These are phyloP conservation scores for Oreohelix idahoensis DNA, from an alignment of 1,140 invertebrate genomes.

Conservation along the genomic window DNA sequence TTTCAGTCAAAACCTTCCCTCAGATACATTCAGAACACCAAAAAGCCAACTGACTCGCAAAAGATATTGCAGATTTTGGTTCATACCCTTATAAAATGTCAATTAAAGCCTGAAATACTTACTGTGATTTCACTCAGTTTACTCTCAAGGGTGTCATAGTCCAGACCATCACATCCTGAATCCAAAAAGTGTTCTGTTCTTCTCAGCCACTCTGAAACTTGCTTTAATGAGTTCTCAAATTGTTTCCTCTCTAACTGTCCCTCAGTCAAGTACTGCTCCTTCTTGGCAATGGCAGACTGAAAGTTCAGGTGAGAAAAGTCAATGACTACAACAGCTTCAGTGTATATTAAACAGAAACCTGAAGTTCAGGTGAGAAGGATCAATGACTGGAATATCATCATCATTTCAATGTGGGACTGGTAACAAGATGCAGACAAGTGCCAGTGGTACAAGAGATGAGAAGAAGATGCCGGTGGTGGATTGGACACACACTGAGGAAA, in stretches of 20 bases:
- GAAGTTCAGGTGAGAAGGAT: too few relatives aligned
- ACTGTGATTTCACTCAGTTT: conserved; percentile 90
- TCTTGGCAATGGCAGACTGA: conserved; percentile 78
- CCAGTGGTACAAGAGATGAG: too few relatives aligned
- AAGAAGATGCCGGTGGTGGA: too few relatives aligned
- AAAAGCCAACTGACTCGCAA: too few relatives aligned
- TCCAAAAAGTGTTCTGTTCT: conserved; percentile 86
- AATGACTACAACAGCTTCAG: too few relatives aligned
- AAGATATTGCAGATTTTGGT: neutral
- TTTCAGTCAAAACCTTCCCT: too few relatives aligned
- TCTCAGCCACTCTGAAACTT: conserved; percentile 85
- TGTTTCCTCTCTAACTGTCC: conserved; percentile 76
- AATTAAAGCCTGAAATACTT: conserved; percentile 39
- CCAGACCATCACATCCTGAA: conserved; percentile 83
- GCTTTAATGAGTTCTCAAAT: conserved; percentile 76
- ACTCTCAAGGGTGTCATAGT: conserved; percentile 87
- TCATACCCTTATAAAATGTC: neutral
- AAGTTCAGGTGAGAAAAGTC: conserved; percentile 7
- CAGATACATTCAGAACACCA: too few relatives aligned
- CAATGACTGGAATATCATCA: too few relatives aligned
- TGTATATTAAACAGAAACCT: too few relatives aligned
- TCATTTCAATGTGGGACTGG: too few relatives aligned
- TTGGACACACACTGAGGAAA: too few relatives aligned
- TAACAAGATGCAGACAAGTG: too few relatives aligned
- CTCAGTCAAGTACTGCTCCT: conserved; percentile 83